Conservation (phyloP, 1,140 invertebrate genomes). For the Drosophila rhopaloa region DNA sequence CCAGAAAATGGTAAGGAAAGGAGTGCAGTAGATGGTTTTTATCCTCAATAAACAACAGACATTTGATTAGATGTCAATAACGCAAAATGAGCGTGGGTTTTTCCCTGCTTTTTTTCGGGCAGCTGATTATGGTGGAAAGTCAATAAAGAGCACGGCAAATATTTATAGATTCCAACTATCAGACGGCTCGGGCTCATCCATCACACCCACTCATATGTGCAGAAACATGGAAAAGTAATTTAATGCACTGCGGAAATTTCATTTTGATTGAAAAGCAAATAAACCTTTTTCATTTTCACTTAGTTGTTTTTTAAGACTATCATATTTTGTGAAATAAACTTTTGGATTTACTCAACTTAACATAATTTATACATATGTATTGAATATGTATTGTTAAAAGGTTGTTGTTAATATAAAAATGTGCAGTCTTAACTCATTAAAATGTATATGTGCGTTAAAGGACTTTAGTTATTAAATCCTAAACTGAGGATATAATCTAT, state of each 20-base stretch:
- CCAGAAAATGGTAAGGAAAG: not conserved
- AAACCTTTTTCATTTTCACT: no score
- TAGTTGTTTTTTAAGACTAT: no score
- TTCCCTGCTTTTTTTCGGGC: not conserved
- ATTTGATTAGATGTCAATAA: slow-evolving; percentile 38
- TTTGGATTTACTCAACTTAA: no score
- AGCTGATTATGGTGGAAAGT: slow-evolving; percentile 2
- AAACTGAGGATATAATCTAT: no score
- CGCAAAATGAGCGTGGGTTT: slow-evolving; percentile 2
- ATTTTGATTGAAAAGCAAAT: not conserved
- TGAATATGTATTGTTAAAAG: no score
- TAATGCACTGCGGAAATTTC: slow-evolving; percentile 1
- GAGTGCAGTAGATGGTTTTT: not conserved
- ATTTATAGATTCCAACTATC: slow-evolving; percentile 62
- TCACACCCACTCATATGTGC: not conserved
- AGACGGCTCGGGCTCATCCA: slow-evolving; percentile 15
- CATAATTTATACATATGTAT: no score
- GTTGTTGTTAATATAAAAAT: no score
- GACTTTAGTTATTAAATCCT: no score
- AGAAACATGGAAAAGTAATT: not conserved
- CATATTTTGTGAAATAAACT: no score
- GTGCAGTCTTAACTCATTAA: no score
- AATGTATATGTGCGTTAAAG: no score
- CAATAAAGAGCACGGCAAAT: slow-evolving; percentile 19
- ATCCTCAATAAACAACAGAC: slow-evolving; percentile 30